phyloP scores from a whole-genome alignment of 2,113 vertebrate genomes.

The Saimiri boliviensis region DNA sequence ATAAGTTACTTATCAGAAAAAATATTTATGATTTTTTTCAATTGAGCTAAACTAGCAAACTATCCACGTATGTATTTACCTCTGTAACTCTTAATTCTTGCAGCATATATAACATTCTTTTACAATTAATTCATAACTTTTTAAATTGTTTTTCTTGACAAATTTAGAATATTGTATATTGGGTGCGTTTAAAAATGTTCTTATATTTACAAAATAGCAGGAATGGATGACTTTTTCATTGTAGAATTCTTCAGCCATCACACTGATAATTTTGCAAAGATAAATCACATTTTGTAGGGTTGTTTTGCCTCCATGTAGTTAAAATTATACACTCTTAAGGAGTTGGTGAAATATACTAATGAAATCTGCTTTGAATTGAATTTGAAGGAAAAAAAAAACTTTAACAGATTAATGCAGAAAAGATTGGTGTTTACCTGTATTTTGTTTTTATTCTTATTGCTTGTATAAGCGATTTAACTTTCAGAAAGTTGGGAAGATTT shows the following conservation, averaged over 20 bases:
- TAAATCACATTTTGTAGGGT: conserved; percentile 68
- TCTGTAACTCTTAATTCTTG: conserved; percentile 17
- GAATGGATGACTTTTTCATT: conserved; percentile 44
- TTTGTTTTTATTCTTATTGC: conserved; percentile 44
- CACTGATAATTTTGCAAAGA: conserved; percentile 51
- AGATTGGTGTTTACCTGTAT: conserved; percentile 23
- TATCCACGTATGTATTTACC: background rate
- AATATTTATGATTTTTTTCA: conserved; percentile 3
- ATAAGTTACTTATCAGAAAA: conserved; percentile 3
- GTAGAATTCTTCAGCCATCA: conserved; percentile 49
- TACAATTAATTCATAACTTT: conserved; percentile 38
- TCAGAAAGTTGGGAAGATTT: conserved; percentile 19
- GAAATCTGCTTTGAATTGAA: conserved; percentile 34
- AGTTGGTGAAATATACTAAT: conserved; percentile 58
- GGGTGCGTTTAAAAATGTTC: conserved; percentile 33
- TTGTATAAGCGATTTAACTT: conserved; percentile 45
- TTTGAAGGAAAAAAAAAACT: background rate
- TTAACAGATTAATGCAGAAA: conserved; percentile 64
- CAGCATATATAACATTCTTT: background rate
- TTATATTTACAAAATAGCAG: conserved; percentile 55
- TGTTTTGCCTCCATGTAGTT: conserved; percentile 32
- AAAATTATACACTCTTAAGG: conserved; percentile 20
- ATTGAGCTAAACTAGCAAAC: background rate
- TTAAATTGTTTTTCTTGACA: conserved; percentile 22
- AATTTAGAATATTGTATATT: conserved; percentile 34